Conservation (phyloP, 1,140 invertebrate species). For the Epicauta chinensis region DNA sequence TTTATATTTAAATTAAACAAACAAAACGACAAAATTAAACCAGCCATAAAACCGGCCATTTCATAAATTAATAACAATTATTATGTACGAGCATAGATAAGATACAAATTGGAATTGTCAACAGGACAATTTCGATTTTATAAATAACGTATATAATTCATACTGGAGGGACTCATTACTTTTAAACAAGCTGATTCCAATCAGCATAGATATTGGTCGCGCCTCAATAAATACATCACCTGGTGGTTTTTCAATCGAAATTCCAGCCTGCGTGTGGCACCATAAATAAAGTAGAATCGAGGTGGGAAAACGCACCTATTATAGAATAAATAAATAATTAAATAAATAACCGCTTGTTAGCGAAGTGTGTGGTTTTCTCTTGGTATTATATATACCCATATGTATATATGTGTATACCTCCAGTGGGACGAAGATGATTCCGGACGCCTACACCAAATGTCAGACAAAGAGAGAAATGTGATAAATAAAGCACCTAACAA, state of each 20-base stretch:
- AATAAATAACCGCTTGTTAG: constrained; percentile 45
- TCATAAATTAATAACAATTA: not conserved
- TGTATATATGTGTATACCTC: not conserved
- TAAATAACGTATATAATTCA: constrained; percentile 4
- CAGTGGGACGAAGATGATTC: constrained; percentile 7
- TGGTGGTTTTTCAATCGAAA: constrained; percentile 38
- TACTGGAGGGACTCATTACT: constrained; percentile 17
- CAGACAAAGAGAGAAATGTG: constrained; percentile 27
- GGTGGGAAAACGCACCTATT: constrained; percentile 44
- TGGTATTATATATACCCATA: not conserved
- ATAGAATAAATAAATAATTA: constrained; percentile 45
- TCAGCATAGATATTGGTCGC: constrained; percentile 39
- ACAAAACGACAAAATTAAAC: not conserved
- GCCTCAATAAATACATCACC: constrained; percentile 38
- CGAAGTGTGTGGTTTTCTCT: constrained; percentile 39
- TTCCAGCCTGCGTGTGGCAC: constrained; percentile 40
- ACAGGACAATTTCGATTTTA: not conserved
- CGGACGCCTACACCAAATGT: constrained; percentile 1
- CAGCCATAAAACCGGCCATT: constrained; percentile 1
- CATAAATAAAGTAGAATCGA: constrained; percentile 40
- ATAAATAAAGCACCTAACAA: constrained; percentile 43
- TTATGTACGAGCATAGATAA: too few relatives aligned
- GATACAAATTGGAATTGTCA: constrained; percentile 11
- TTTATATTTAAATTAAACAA: too few relatives aligned
- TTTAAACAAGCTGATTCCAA: constrained; percentile 31